Percentiles rank a stretch among this genome's conserved stretches.
Evolutionary conservation across 1,140 invertebrate species (phyloP).

Genomic region (Myzus persicae): DNA sequence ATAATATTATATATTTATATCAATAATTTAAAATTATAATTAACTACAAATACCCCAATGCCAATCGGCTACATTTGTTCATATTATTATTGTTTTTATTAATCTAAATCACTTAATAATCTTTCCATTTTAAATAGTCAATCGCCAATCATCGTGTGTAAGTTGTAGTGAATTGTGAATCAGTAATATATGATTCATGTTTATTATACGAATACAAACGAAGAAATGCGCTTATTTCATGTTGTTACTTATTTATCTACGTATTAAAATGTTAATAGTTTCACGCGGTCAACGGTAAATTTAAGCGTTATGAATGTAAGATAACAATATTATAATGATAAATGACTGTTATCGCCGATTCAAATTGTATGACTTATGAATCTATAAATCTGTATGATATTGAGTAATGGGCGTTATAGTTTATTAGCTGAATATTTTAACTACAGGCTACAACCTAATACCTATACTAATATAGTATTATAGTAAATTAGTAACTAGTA

Average conservation of each 20-base stretch:
- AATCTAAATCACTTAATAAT: background rate
- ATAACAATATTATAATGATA: conserved; percentile 7
- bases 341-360: background rate
- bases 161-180: background rate
- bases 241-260: background rate
- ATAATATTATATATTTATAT: no score
- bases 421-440: background rate
- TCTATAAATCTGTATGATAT: background rate
- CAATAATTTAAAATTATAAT: background rate
- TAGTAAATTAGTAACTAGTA: background rate
- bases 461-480: background rate
- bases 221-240: background rate
- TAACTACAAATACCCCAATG: background rate
- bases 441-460: no score
- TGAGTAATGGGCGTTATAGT: background rate
- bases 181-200: background rate
- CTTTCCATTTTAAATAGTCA: background rate
- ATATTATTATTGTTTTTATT: background rate
- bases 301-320: background rate
- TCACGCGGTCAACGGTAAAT: background rate
- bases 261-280: conserved; percentile 16
- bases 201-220: background rate
- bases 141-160: background rate
- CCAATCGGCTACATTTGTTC: background rate
- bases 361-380: background rate